Percentiles rank a stretch among this genome's conserved stretches.
phyloP scores from a whole-genome alignment of 2,888 invertebrate species.

The Hydraecia micacea region DNA sequence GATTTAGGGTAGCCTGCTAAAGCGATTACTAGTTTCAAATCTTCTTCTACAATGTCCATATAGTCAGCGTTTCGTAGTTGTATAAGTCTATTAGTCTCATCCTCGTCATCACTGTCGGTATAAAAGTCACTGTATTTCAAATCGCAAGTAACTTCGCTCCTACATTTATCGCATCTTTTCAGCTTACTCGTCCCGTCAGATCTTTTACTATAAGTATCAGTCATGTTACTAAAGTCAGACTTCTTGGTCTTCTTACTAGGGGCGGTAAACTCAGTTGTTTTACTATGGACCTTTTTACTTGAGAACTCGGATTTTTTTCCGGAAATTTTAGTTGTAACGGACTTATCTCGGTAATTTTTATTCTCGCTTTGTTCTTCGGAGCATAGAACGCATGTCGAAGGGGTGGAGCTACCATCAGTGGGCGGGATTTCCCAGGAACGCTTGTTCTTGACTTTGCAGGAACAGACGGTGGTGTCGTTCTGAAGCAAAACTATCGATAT shows the following conservation, averaged over 20 bases:
- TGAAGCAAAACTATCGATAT: slow-evolving; percentile 79
- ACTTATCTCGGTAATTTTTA: slow-evolving; percentile 72
- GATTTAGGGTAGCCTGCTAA: slow-evolving; percentile 84
- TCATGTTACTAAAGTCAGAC: slow-evolving; percentile 73
- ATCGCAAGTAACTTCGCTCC: slow-evolving; percentile 76
- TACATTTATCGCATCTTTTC: slow-evolving; percentile 65
- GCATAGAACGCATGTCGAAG: slow-evolving; percentile 84
- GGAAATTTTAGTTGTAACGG: slow-evolving; percentile 67
- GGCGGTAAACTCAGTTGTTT: slow-evolving; percentile 67
- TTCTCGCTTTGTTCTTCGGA: slow-evolving; percentile 75
- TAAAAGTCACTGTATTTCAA: slow-evolving; percentile 80
- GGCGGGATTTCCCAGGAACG: slow-evolving; percentile 73
- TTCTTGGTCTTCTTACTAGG: slow-evolving; percentile 71
- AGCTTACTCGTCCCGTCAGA: slow-evolving; percentile 76
- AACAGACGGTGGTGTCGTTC: slow-evolving; percentile 81
- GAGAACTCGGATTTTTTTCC: slow-evolving; percentile 61
- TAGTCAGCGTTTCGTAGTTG: slow-evolving; percentile 82
- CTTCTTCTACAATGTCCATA: slow-evolving; percentile 81
- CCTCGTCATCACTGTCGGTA: slow-evolving; percentile 80
- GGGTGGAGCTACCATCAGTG: slow-evolving; percentile 79
- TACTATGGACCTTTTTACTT: slow-evolving; percentile 70
- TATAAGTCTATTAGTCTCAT: slow-evolving; percentile 83
- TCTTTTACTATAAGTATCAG: slow-evolving; percentile 69
- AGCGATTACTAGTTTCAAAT: slow-evolving; percentile 81
- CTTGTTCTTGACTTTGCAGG: slow-evolving; percentile 75